Conservation (phyloP, 1,140 invertebrate species). For the Caenorhabditis remanei region DNA sequence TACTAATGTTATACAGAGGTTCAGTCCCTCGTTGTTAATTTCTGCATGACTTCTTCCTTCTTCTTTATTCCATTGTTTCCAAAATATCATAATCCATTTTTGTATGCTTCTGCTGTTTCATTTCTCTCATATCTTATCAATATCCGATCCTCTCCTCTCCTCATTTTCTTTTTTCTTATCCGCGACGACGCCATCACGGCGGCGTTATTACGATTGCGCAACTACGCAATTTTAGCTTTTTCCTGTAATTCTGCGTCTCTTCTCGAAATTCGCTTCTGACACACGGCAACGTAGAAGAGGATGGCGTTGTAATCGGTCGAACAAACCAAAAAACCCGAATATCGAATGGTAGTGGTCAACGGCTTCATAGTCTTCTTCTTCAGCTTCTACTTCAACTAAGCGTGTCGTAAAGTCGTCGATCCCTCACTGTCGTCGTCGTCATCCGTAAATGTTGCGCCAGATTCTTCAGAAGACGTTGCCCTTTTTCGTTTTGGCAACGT, state of each 20-base stretch:
- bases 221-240: slow-evolving; percentile 53
- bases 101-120: neutral
- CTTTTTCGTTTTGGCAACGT: slow-evolving; percentile 23
- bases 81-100: slow-evolving; percentile 9
- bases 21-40: neutral
- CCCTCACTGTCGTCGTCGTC: slow-evolving; percentile 13
- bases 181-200: slow-evolving; percentile 38
- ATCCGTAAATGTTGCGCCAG: slow-evolving; percentile 46
- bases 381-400: slow-evolving; percentile 13
- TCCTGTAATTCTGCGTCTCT: slow-evolving; percentile 28
- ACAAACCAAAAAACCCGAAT: slow-evolving; percentile 37
- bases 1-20: no score
- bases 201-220: slow-evolving; percentile 53
- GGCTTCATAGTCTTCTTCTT: slow-evolving; percentile 47
- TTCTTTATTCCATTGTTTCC: neutral
- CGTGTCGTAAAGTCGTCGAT: slow-evolving; percentile 46
- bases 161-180: neutral
- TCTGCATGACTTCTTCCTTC: neutral
- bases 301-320: slow-evolving; percentile 43
- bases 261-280: slow-evolving; percentile 5
- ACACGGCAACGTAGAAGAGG: slow-evolving; percentile 2
- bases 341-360: slow-evolving; percentile 54
- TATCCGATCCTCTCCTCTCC: slow-evolving; percentile 27
- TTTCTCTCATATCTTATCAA: slow-evolving; percentile 38
- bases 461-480: slow-evolving; percentile 25